Evolutionary conservation across 2,113 vertebrate genomes (phyloP).

Genomic region (Corydoras maculifer): DNA sequence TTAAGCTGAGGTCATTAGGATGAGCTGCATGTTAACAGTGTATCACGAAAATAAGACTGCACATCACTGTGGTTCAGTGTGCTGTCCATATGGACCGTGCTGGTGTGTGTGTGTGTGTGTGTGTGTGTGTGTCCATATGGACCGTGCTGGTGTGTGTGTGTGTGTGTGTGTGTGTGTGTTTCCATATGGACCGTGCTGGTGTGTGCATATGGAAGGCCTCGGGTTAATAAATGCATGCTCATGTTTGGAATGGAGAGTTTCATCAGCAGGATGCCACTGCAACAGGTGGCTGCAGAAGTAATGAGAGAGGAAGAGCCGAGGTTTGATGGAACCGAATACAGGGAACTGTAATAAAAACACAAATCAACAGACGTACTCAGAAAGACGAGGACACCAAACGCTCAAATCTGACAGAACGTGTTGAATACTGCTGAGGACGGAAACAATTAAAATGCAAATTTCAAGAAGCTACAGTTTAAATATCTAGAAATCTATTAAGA

Average conservation of each 20-base stretch:
- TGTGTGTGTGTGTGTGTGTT: constrained; percentile 21
- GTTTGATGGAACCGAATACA: not conserved
- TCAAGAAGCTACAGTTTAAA: no score
- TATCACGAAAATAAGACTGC: no score
- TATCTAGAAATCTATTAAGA: no score
- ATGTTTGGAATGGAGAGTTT: constrained; percentile 12
- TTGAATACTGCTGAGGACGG: no score
- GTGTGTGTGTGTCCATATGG: constrained; percentile 12
- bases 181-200: constrained; percentile 6
- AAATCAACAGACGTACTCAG: not conserved
- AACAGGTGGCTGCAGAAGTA: constrained; percentile 6
- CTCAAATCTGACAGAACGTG: no score
- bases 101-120: constrained; percentile 9
- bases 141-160: constrained; percentile 1
- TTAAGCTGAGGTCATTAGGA: no score
- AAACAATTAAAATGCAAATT: no score
- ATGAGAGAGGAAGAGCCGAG: constrained; percentile 2
- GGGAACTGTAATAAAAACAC: not conserved
- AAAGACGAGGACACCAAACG: not conserved
- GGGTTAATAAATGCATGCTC: constrained; percentile 22
- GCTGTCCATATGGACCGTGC: not conserved
- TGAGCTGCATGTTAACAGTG: not conserved
- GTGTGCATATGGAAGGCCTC: constrained; percentile 18
- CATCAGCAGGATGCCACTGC: not conserved
- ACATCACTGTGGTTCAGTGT: no score